Percentiles rank a stretch among this genome's conserved stretches.
These are phyloP conservation scores for Sinohyriopsis cumingii DNA, from an alignment of 2,888 invertebrate genomes.

Conservation along the genomic window DNA sequence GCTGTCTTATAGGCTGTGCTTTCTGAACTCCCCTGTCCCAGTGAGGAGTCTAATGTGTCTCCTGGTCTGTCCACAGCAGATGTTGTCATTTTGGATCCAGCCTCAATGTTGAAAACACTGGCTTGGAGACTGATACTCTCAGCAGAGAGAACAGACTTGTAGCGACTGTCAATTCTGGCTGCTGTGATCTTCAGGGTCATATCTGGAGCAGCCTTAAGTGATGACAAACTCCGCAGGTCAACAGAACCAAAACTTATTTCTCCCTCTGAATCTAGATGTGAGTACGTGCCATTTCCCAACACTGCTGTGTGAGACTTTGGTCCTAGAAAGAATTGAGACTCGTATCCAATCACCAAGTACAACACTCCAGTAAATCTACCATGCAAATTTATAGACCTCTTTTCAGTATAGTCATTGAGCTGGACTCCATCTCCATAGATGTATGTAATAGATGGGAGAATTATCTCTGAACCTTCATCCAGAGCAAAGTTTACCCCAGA, in stretches of 20 bases:
- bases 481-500: conserved; percentile 51
- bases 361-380: conserved; percentile 51
- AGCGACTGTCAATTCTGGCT: conserved; percentile 45
- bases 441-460: conserved; percentile 48
- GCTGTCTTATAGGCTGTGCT: no score
- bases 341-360: conserved; percentile 45
- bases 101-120: conserved; percentile 48
- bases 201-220: conserved; percentile 45
- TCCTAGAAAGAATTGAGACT: conserved; percentile 42
- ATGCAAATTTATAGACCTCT: conserved; percentile 40
- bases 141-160: conserved; percentile 48
- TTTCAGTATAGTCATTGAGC: conserved; percentile 31
- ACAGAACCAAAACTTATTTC: conserved; percentile 44
- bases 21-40: conserved; percentile 32
- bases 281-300: conserved; percentile 26
- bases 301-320: conserved; percentile 46
- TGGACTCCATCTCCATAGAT: conserved; percentile 51
- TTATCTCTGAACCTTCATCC: conserved; percentile 42
- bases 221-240: conserved; percentile 48
- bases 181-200: conserved; percentile 29
- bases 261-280: conserved; percentile 33
- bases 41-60: conserved; percentile 41
- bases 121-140: conserved; percentile 47
- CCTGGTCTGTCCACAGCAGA: conserved; percentile 46
- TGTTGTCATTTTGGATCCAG: conserved; percentile 48